These are phyloP conservation scores for Temnothorax unifasciatus DNA, from an alignment of 2,888 invertebrate species.

Conservation along the genomic window DNA sequence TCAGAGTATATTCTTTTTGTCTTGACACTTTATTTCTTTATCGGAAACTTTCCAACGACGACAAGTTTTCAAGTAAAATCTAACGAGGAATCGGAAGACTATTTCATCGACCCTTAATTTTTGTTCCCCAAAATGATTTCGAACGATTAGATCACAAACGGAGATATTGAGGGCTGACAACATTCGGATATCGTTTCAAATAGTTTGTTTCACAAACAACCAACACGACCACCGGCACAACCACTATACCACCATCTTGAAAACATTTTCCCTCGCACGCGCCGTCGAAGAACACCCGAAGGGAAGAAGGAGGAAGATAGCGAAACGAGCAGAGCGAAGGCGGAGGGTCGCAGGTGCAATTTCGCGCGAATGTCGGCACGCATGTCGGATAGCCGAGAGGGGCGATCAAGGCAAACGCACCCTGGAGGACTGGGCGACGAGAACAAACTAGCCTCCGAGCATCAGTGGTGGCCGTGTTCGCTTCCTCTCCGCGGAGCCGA, in stretches of 20 bases:
- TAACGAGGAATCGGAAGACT: neutral
- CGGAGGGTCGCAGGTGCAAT: slow-evolving; percentile 71
- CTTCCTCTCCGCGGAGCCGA: slow-evolving; percentile 75
- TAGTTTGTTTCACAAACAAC: slow-evolving; percentile 31
- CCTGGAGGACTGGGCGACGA: slow-evolving; percentile 84
- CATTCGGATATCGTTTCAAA: slow-evolving; percentile 30
- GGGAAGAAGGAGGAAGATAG: slow-evolving; percentile 41
- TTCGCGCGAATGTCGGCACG: slow-evolving; percentile 75
- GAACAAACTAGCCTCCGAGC: slow-evolving; percentile 84
- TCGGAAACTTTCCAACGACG: neutral
- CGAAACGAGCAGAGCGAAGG: slow-evolving; percentile 40
- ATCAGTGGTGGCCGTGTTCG: slow-evolving; percentile 76
- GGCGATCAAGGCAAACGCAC: slow-evolving; percentile 82
- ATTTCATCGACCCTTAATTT: neutral
- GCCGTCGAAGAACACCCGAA: slow-evolving; percentile 60
- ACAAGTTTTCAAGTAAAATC: neutral
- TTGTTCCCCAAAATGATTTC: neutral
- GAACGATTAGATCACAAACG: neutral
- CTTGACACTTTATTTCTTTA: neutral
- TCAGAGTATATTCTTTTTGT: neutral
- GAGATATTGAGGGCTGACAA: neutral
- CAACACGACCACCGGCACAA: slow-evolving; percentile 47
- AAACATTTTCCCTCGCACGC: slow-evolving; percentile 66
- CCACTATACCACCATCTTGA: slow-evolving; percentile 52
- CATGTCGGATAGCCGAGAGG: slow-evolving; percentile 76